Evolutionary conservation across 2,113 vertebrate species (phyloP).

Genomic region (Dendropsophus ebraccatus): DNA sequence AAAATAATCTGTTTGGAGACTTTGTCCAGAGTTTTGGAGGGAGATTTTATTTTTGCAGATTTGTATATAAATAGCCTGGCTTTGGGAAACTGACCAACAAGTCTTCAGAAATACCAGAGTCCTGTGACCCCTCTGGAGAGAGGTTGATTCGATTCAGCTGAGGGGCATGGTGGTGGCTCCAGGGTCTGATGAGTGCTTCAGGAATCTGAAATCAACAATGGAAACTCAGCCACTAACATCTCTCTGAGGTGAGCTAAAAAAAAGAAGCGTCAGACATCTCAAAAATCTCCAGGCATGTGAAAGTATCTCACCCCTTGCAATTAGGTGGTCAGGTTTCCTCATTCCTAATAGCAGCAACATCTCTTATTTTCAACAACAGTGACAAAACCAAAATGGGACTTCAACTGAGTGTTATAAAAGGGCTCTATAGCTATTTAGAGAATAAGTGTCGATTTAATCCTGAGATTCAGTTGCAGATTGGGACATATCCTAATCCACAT

Average conservation of each 20-base stretch:
- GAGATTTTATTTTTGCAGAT: constrained; percentile 1
- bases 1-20: not conserved
- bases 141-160: constrained; percentile 58
- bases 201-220: constrained; percentile 56
- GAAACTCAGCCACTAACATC: constrained; percentile 57
- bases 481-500: not conserved
- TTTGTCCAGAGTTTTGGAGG: not conserved
- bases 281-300: not conserved
- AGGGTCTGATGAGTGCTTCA: constrained; percentile 48
- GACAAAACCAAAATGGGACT: not conserved
- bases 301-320: not conserved
- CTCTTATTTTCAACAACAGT: not conserved
- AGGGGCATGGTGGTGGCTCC: constrained; percentile 49
- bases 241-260: constrained; percentile 18
- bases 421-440: not conserved
- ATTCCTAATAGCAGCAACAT: not conserved
- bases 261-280: constrained; percentile 28
- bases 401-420: not conserved
- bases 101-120: constrained; percentile 59
- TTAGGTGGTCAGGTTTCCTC: not conserved
- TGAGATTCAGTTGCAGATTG: not conserved
- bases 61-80: constrained; percentile 11
- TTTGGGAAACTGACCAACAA: constrained; percentile 55
- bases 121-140: constrained; percentile 58
- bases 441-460: not conserved